These are phyloP conservation scores for Aspidiotus destructor DNA, from an alignment of 2,888 invertebrate genomes.

Conservation along the genomic window DNA sequence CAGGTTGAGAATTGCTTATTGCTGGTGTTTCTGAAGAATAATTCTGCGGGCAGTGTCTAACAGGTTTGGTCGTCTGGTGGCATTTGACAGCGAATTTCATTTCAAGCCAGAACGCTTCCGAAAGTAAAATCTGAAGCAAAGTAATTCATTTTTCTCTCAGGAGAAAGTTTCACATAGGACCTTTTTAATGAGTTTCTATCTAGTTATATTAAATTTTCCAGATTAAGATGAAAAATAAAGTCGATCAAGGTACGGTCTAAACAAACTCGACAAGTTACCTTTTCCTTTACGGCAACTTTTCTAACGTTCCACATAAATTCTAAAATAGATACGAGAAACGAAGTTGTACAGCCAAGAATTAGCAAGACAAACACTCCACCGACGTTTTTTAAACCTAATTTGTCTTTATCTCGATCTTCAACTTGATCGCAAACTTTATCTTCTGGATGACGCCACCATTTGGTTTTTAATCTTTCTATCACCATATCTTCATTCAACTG, in stretches of 20 bases:
- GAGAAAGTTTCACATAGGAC: too few relatives aligned
- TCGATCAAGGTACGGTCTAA: too few relatives aligned
- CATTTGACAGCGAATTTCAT: constrained; percentile 43
- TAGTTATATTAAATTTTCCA: too few relatives aligned
- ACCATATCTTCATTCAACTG: constrained; percentile 78
- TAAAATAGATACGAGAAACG: constrained; percentile 57
- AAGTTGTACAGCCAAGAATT: constrained; percentile 55
- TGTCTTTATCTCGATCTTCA: constrained; percentile 40
- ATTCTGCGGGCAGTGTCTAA: constrained; percentile 35
- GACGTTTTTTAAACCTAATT: constrained; percentile 66
- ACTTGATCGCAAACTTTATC: constrained; percentile 48
- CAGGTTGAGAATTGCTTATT: constrained; percentile 11
- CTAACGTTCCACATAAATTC: constrained; percentile 54
- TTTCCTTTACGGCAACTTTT: constrained; percentile 46
- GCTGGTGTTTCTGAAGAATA: constrained; percentile 11
- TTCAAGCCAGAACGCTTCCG: constrained; percentile 41
- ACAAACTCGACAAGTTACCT: constrained; percentile 40
- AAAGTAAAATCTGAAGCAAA: constrained; percentile 39
- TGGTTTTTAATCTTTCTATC: constrained; percentile 70
- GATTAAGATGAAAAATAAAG: too few relatives aligned
- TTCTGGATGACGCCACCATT: constrained; percentile 78
- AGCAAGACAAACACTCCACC: constrained; percentile 76
- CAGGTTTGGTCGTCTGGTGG: constrained; percentile 42
- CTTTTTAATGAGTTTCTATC: too few relatives aligned
- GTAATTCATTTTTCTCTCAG: too few relatives aligned